These are phyloP conservation scores for Phoenicopterus ruber DNA, from an alignment of 2,113 vertebrate genomes.

Conservation along the genomic window DNA sequence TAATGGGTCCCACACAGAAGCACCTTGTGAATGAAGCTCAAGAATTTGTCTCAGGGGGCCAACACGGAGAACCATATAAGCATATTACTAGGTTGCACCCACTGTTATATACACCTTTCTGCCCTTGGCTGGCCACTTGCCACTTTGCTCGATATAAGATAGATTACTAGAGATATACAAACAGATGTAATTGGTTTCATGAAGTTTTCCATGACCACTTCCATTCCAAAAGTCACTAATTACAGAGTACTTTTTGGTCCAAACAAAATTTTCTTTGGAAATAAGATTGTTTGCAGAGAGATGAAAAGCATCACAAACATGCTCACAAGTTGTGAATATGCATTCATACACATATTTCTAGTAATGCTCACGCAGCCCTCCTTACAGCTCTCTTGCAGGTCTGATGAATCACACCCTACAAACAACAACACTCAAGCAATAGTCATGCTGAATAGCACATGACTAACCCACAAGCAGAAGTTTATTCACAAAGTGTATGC, in stretches of 20 bases:
- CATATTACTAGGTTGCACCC: neutral
- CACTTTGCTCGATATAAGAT: neutral
- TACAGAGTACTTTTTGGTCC: neutral
- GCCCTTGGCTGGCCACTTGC: neutral
- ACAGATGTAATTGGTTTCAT: neutral
- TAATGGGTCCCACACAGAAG: neutral
- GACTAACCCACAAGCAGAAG: conserved; percentile 15
- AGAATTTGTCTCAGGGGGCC: neutral
- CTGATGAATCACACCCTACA: conserved; percentile 28
- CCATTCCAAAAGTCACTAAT: neutral
- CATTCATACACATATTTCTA: neutral
- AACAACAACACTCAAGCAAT: neutral
- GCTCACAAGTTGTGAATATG: neutral
- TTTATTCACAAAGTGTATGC: conserved; percentile 54
- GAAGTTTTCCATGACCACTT: neutral
- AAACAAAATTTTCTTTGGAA: neutral
- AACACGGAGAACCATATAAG: neutral
- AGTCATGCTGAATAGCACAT: conserved; percentile 46
- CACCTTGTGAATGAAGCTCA: neutral
- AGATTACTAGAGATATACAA: neutral
- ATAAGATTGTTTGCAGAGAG: neutral
- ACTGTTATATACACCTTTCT: neutral
- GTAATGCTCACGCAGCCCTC: neutral
- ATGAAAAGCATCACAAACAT: neutral
- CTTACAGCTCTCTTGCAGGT: neutral